Evolutionary conservation across 2,888 invertebrate species (phyloP), one percentile per base, ranked within the genome.

Genomic region (Monochamus alternatus): DNA sequence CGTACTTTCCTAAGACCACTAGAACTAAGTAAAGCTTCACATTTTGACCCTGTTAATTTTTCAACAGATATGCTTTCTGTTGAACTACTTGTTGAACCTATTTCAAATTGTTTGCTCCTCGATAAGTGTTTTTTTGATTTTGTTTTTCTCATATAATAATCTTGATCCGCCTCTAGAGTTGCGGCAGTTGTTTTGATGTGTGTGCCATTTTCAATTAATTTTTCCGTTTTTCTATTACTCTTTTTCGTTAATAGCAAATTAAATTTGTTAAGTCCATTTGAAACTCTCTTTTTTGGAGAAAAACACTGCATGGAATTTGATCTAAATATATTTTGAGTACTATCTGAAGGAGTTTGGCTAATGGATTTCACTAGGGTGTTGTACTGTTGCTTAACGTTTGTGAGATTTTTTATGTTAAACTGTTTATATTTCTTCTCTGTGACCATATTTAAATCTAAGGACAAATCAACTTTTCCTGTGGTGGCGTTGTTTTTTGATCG

Each of bases 1-100:
- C 91, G 89, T 78, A 91, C 91, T 83, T 91, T 92, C 74, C 92
- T 87, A 80, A 91, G 87, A 75, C 89, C 82, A 82, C 65, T 75
- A 73, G 62, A 60, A 68, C 75, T 79, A 72, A 64, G 64, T 66
- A 75, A 75, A 75, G 80, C 78, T 75, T 80, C 74, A 60, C 74
- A 64, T 75, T 78, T 79, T 76, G 77, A 81, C 81, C 82, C 83
- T 81, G 81, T 82, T 77, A 75, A 74, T 66, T 80, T 74, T 71
- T 73, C 70, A 38, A 79, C 77, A n/a, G 81, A 81, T 76, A 84
- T 73, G 76, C 81, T 87, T 74, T 85, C 87, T 44, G 81, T 86
- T 69, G 86, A 85, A 71, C 84, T 86, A 75, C 85, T 86, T 32
- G 82, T 83, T 5, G 85, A 85, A 71, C 83, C 82, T 32, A 84